These are phyloP conservation scores for Subacronicta megacephala DNA, from an alignment of 2,888 invertebrate species.

Conservation along the genomic window DNA sequence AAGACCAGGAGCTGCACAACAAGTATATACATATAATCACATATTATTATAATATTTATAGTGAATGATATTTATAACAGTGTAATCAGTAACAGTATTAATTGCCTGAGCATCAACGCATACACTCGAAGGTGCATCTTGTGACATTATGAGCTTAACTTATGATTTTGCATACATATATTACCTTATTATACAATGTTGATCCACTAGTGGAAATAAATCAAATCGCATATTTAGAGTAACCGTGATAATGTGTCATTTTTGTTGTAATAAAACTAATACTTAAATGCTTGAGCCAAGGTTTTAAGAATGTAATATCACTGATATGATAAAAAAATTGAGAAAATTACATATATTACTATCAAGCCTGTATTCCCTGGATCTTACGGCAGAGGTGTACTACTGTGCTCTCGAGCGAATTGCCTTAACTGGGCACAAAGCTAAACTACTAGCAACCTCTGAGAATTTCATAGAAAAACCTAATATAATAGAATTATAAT, in stretches of 20 bases:
- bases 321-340: no score
- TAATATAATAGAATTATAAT: no score
- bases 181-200: constrained; percentile 21
- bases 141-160: constrained; percentile 62
- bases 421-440: no score
- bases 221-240: background rate
- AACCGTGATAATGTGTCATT: background rate
- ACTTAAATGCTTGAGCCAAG: no score
- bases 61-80: constrained; percentile 36
- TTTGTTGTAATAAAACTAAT: no score
- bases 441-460: no score
- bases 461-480: no score
- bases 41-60: constrained; percentile 37
- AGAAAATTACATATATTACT: no score
- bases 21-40: constrained; percentile 25
- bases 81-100: constrained; percentile 54
- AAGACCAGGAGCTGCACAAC: constrained; percentile 40
- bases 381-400: no score
- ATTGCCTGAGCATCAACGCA: constrained; percentile 72
- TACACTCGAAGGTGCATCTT: constrained; percentile 71
- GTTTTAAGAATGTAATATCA: no score
- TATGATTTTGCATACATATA: constrained; percentile 58
- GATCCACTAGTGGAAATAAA: background rate
- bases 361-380: no score
- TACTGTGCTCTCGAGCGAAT: no score